A percentile compares a stretch with the other conserved stretches of the same genome.
phyloP scores from a whole-genome alignment of 2,113 vertebrate genomes.

The Chaetodon trifascialis region DNA sequence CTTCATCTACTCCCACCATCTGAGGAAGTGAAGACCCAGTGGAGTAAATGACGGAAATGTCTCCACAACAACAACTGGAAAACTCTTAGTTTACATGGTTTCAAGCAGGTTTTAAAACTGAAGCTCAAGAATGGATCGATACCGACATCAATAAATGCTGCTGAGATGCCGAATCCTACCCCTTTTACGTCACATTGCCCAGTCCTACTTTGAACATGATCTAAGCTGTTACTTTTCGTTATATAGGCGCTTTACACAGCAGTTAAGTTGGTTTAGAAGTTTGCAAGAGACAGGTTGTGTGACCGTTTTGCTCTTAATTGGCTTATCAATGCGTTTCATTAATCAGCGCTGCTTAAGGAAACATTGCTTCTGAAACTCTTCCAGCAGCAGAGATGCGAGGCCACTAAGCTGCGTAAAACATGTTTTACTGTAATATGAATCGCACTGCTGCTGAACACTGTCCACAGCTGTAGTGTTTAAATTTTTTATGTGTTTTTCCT shows the following conservation, averaged over 20 bases:
- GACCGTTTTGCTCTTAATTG: constrained; percentile 21
- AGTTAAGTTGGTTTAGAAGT: constrained; percentile 16
- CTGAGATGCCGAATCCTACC: no score
- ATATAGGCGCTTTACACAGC: not conserved
- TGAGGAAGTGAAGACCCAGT: no score
- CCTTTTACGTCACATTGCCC: no score
- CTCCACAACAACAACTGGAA: no score
- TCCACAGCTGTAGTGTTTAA: constrained; percentile 8
- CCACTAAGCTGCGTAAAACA: not conserved
- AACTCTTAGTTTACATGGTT: no score
- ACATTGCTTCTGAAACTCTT: not conserved
- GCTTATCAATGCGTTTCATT: constrained; percentile 35
- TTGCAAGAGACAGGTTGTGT: constrained; percentile 8
- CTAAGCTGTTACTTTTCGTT: not conserved
- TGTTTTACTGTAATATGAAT: constrained; percentile 10
- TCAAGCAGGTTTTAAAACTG: no score
- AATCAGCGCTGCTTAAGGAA: constrained; percentile 21
- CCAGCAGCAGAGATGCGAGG: not conserved
- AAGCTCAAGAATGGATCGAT: no score
- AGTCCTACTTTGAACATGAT: not conserved
- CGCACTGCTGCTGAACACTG: not conserved
- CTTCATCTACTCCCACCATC: no score
- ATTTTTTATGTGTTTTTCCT: constrained; percentile 25
- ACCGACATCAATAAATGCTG: no score
- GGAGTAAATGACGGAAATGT: no score